Percentiles rank a stretch among this genome's conserved stretches.
These are phyloP conservation scores for Phaenicophaeus curvirostris DNA, from an alignment of 2,797 vertebrate genomes.

Conservation along the genomic window DNA sequence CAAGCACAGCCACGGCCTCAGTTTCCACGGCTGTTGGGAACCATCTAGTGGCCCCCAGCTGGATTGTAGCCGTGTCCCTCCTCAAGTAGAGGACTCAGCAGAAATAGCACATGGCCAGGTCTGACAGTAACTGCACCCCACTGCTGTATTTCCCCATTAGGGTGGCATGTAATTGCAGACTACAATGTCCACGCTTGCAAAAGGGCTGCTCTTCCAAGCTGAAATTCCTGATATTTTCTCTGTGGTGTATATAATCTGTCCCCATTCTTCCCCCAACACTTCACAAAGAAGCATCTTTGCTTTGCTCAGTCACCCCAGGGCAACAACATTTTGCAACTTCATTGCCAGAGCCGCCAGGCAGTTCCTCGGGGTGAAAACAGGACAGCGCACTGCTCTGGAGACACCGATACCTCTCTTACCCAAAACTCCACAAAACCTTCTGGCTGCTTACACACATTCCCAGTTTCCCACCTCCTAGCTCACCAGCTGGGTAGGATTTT, in stretches of 20 bases:
- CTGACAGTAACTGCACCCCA: background rate
- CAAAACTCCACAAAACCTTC: background rate
- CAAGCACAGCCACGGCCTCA: background rate
- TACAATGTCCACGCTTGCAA: background rate
- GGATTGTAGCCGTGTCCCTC: background rate
- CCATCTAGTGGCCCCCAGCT: background rate
- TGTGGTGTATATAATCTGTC: background rate
- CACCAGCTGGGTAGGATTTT: background rate
- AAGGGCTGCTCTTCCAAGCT: background rate
- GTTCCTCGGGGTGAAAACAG: background rate
- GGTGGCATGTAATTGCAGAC: background rate
- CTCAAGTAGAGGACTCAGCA: background rate
- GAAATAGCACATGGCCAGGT: background rate
- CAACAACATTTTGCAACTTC: background rate
- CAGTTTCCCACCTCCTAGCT: background rate
- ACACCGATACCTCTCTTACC: background rate
- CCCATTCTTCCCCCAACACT: background rate
- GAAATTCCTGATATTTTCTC: background rate
- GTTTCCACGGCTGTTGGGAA: background rate
- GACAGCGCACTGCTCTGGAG: background rate
- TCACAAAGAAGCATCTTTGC: background rate
- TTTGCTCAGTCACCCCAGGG: background rate
- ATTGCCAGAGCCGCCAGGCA: background rate
- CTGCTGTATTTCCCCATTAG: background rate
- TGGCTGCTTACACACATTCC: background rate